Base-by-base conservation (phyloP, 2,797 vertebrate genomes). In the Acanthurus lineatus region DNA sequence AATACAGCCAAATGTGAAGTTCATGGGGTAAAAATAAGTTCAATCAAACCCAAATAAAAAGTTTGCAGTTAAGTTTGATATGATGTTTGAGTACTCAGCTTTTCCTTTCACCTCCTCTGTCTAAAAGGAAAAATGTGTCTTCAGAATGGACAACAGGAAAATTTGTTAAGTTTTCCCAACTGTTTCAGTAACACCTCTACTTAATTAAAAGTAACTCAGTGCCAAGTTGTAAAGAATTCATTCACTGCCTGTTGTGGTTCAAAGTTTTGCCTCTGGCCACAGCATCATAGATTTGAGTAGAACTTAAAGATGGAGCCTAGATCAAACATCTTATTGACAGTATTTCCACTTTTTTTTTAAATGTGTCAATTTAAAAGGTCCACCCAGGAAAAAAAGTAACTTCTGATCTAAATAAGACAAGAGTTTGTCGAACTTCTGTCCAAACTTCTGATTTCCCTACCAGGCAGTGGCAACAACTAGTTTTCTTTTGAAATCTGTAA, bases 1-100 rank as follows among this genome's bases (percentile, higher is more conserved):
- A 83, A 75, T 82, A 80, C 38, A 44, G 77, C 53, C 47, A 74
- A 76, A 64, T 69, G 65, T 73, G 58, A 83, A 81, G 71, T 84
- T 89, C 80, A 85, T 66, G 9, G 67, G 85, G 81, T 82, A 81
- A 85, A 78, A 74, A 72, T 56, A 81, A 78, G 76, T 82, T 82
- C 63, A 80, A 42, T 66, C 49, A 66, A 79, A 71, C 28, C 65
- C 6, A 0, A 8, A 35, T 77, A 19, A 65, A 72, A 20, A 51
- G 48, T 57, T 42, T 54, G 32, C 61, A 60, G 45, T 56, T 11
- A n/a, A 35, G 14, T 56, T 68, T 17, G 4, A n/a, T 35, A 11
- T 4, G 51, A 9, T n/a, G 25, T 48, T 48, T 35, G 35, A 53
- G 47, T 14, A 20, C 6, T 51, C 4, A 59, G 15, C 5, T 58